phyloP scores from a whole-genome alignment of 2,113 vertebrate species.

The Pontoporia blainvillei region DNA sequence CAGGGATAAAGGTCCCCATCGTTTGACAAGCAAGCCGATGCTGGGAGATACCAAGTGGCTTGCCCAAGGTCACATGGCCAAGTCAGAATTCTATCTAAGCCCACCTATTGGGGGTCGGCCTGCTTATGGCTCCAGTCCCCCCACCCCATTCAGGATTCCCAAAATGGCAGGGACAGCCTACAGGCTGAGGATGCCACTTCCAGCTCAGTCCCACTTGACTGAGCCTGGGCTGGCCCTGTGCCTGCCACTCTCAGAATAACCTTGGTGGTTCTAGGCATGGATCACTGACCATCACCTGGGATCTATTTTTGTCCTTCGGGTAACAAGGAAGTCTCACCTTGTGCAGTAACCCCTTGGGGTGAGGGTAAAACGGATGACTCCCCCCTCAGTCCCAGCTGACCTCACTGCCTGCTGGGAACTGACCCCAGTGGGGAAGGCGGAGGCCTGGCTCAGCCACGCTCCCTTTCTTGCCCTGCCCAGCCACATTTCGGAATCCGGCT shows the following conservation, averaged over 20 bases:
- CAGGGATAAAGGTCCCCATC: background rate
- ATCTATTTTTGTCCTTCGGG: conserved; percentile 65
- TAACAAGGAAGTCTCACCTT: conserved; percentile 49
- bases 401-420: conserved; percentile 51
- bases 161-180: background rate
- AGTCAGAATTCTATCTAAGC: background rate
- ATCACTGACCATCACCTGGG: conserved; percentile 43
- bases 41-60: background rate
- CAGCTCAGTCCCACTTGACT: background rate
- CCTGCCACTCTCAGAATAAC: conserved; percentile 22
- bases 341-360: conserved; percentile 6
- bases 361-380: background rate
- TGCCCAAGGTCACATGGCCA: background rate
- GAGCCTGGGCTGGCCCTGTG: conserved; percentile 16
- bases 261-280: background rate
- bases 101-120: background rate
- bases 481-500: conserved; percentile 11
- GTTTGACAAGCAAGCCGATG: background rate
- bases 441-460: background rate
- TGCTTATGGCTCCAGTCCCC: background rate
- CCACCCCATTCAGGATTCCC: background rate
- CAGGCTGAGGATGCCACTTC: background rate
- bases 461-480: background rate
- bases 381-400: background rate
- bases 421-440: background rate